Conservation (phyloP, 2,888 invertebrate genomes). For the Andrena chrysosceles region DNA sequence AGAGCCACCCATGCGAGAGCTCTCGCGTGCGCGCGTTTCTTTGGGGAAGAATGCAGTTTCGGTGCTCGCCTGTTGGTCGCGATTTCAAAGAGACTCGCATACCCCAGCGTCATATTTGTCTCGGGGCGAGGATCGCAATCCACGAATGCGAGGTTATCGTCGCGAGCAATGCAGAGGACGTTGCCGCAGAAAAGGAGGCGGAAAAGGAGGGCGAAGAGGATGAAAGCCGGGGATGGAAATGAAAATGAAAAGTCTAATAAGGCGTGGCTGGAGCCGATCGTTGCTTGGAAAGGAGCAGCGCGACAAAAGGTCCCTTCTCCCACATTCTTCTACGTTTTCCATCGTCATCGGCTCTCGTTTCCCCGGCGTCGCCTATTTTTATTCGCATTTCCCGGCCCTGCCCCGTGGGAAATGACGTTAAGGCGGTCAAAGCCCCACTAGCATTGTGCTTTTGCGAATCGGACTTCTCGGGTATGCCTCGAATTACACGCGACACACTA, state of each 20-base stretch:
- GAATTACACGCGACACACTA: constrained; percentile 22
- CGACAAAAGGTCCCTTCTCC: constrained; percentile 27
- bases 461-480: not conserved
- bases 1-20: too few species aligned
- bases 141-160: not conserved
- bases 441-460: constrained; percentile 11
- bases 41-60: too few species aligned
- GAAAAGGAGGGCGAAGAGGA: not conserved
- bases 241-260: constrained; percentile 57
- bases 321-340: constrained; percentile 18
- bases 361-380: constrained; percentile 1
- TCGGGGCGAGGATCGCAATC: not conserved
- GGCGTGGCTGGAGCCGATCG: constrained; percentile 38
- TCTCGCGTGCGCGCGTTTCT: too few species aligned
- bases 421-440: constrained; percentile 19
- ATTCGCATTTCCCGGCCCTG: not conserved
- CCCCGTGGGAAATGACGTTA: constrained; percentile 36
- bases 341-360: not conserved
- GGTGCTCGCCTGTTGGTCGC: too few species aligned
- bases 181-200: not conserved
- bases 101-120: not conserved
- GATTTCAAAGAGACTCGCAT: too few species aligned
- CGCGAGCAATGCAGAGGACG: not conserved
- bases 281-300: not conserved
- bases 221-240: not conserved